Base-by-base conservation (phyloP, 2,113 vertebrate species). In the Cebidichthys violaceus region DNA sequence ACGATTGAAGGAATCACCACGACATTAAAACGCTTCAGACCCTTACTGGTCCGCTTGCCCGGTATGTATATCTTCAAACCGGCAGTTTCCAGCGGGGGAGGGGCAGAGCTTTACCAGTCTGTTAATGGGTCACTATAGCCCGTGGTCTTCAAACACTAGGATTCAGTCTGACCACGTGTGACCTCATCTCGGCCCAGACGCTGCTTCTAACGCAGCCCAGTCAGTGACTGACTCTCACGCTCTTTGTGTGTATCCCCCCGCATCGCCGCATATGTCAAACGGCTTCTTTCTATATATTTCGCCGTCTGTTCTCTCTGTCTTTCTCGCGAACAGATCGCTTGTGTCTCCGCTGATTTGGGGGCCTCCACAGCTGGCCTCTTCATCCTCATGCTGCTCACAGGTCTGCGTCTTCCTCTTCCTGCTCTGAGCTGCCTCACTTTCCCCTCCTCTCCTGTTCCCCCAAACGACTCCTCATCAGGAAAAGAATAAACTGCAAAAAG, bases 101-200 rank as follows among this genome's bases (percentile, higher is more conserved):
- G 83, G 78, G 24, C 64, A 20, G 54, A 78, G 20, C 74, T 84
- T 91, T 52, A 75, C 69, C 54, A 66, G 47, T 75, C 62, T 71
- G 86, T 89, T 89, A 92, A 89, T 89, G 79, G 87, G 83, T 86
- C 79, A 88, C 87, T 67, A 55, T 77, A 85, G 87, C 86, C 89
- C 86, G 82, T 77, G 71, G 84, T 72, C 52, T 15, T 85, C 81
- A 77, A 75, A 87, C 89, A 82, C 72, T 24, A 11, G 57, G 60
- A 55, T 78, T 35, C 71, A 82, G 75, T 86, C 80, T 81, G 79
- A 61, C 79, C 81, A 85, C 65, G 15, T 81, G 70, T 91, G 91
- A 88, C 71, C 88, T 87, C 77, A 79, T 60, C 70, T 39, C 9
- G n/a, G 83, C 84, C 57, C 62, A 86, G 83, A 89, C 67, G 3